These are phyloP conservation scores for Eidolon helvum DNA, from an alignment of 2,113 vertebrate species.

Conservation along the genomic window DNA sequence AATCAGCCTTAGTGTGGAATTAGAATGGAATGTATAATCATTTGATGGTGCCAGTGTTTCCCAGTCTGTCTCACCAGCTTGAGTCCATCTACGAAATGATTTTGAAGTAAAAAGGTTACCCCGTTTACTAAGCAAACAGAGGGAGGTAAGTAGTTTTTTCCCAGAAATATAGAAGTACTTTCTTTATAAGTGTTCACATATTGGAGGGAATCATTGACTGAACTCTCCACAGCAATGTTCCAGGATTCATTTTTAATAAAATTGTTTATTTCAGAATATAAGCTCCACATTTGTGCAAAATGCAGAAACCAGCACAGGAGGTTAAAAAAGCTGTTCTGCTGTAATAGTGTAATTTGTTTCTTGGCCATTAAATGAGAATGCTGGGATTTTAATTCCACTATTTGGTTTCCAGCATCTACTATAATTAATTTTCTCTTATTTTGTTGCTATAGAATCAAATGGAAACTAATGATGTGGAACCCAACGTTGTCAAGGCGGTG, in stretches of 20 bases:
- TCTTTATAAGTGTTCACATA: not conserved
- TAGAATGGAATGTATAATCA: not conserved
- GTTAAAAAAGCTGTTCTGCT: constrained; percentile 71
- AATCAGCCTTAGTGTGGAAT: constrained; percentile 63
- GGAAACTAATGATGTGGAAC: constrained; percentile 89
- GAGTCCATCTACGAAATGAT: constrained; percentile 14
- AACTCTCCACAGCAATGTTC: constrained; percentile 36
- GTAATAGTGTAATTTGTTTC: constrained; percentile 86
- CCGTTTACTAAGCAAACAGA: constrained; percentile 51
- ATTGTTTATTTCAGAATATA: constrained; percentile 65
- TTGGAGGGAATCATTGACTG: not conserved
- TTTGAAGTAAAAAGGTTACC: constrained; percentile 11
- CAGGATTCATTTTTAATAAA: constrained; percentile 48
- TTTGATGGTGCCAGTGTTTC: constrained; percentile 24
- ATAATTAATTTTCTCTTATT: constrained; percentile 90
- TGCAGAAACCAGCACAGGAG: constrained; percentile 52
- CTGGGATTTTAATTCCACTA: constrained; percentile 90
- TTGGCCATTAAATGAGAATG: constrained; percentile 87
- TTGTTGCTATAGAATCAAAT: constrained; percentile 86
- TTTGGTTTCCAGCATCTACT: constrained; percentile 87
- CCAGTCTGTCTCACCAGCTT: constrained; percentile 38
- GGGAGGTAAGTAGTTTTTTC: not conserved
- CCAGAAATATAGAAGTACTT: not conserved
- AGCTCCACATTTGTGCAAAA: constrained; percentile 63
- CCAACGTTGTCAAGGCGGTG: constrained; percentile 83